Base-by-base conservation (phyloP, 2,797 vertebrate genomes). In the Capromys pilorides region DNA sequence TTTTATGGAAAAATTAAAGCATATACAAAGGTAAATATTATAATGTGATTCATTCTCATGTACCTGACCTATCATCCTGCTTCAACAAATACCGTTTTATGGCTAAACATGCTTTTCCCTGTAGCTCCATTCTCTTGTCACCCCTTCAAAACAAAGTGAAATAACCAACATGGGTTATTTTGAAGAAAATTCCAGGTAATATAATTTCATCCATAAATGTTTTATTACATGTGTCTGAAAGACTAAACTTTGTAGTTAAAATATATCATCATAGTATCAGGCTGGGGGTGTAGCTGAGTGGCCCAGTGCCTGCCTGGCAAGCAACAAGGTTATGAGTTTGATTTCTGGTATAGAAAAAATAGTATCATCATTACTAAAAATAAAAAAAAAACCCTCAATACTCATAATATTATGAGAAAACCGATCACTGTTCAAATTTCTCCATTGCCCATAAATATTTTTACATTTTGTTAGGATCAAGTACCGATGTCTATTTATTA, bases 1-100 rank as follows among this genome's bases (percentile, higher is more conserved):
- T 36, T 64, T 88, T 49, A 59, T 36, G 33, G 14, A 85, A 90
- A 85, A 85, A 79, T n/a, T 86, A 59, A 94, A 94, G 49, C 14
- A 71, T 49, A 45, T 61, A 6, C n/a, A 79, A 62, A 80, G 64
- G 16, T 86, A 45, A 67, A 78, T 71, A 24, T 45, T 80, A 6
- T 45, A 64, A n/a, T 71, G 7, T 80, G 36, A 7, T 69, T 9
- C 2, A 82, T 82, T 36, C 62, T 4, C 13, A 19, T 49, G 13
- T 82, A 39, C 26, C 19, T 33, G 75, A 13, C 31, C 31, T 24
- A 82, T 90, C 36, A 45, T 45, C 66, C 18, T 45, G 6, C 66
- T 82, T 75, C 59, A 91, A n/a, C 66, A 86, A 59, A 39, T 87
- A 75, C 6, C 33, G 67, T 12, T 87, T 82, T 91, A 69, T 54